Evolutionary conservation across 2,888 invertebrate species (phyloP), one percentile per base, ranked within the genome.

Genomic region (Iphiclides podalirius): DNA sequence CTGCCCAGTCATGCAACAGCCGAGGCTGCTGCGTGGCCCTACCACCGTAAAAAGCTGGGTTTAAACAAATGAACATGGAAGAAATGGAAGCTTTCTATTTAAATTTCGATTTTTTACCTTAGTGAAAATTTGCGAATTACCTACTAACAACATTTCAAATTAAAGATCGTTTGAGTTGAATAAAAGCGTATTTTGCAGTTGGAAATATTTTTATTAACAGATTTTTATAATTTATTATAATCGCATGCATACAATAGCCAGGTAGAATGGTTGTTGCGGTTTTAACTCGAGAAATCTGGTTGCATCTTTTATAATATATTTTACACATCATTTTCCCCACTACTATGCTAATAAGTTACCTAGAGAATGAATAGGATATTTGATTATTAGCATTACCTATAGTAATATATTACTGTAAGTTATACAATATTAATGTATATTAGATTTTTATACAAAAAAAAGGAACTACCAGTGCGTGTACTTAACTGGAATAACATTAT

Each of bases 201-300:
- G 76, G 70, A 58, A 80, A 75, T 75, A 75, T 80, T 86, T 83
- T 84, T 83, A 82, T 81, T 84, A 87, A 87, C 86, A 83, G 73
- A 68, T 80, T 62, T 55, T 79, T 75, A 80, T 80, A 79, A 72
- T 72, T 76, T 50, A 39, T 44, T 72, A 73, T 69, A 68, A 64
- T 72, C 66, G 67, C 66, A 71, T 66, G 66, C 68, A 67, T 70
- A 67, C 54, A 61, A 55, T 57, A 55, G 54, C 52, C 58, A 45
- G 39, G 37, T 52, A 52, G 8, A 47, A 53, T 51, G 40, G 48
- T 54, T 47, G 55, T 56, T 51, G 50, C 47, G 26, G 43, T 55
- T 50, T 40, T 46, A 47, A 48, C 39, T 52, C 12, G 34, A 23
- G 33, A 39, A 23, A 15, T 20, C 39, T 33, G 40, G 23, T 37